These are phyloP conservation scores for Patagioenas fasciata DNA, from an alignment of 2,113 vertebrate genomes.

Conservation along the genomic window DNA sequence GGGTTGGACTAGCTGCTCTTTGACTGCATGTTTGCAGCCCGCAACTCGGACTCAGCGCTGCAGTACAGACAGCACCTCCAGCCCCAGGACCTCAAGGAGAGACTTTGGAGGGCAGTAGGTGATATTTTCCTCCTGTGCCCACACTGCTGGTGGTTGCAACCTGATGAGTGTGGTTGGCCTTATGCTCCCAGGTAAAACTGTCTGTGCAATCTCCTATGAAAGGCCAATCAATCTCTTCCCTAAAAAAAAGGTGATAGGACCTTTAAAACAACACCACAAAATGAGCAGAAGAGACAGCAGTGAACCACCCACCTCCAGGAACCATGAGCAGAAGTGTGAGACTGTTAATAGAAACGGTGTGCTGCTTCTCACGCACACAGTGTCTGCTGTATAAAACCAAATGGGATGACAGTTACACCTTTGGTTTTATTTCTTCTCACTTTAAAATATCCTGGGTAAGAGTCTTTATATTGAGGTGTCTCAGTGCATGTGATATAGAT, in stretches of 20 bases:
- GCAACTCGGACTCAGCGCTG: neutral
- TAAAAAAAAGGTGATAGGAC: neutral
- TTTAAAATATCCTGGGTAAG: neutral
- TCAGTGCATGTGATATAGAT: neutral
- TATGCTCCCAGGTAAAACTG: neutral
- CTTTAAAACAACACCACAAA: neutral
- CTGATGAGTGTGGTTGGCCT: neutral
- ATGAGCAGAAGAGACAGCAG: neutral
- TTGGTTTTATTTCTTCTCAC: neutral
- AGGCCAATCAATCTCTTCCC: neutral
- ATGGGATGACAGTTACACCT: neutral
- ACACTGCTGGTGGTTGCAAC: neutral
- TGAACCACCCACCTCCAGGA: neutral
- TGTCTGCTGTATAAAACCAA: neutral
- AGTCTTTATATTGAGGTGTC: neutral
- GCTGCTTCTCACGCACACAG: neutral
- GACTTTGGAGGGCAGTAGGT: neutral
- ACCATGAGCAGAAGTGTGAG: neutral
- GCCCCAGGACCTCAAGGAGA: neutral
- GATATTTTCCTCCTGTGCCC: neutral
- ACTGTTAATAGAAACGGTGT: neutral
- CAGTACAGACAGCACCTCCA: neutral
- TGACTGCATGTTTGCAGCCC: accelerated
- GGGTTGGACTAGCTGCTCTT: neutral
- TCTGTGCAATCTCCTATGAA: neutral